A percentile compares a stretch with the other conserved stretches of the same genome.
These are phyloP conservation scores for Alces alces DNA, from an alignment of 2,113 vertebrate genomes.

Conservation along the genomic window DNA sequence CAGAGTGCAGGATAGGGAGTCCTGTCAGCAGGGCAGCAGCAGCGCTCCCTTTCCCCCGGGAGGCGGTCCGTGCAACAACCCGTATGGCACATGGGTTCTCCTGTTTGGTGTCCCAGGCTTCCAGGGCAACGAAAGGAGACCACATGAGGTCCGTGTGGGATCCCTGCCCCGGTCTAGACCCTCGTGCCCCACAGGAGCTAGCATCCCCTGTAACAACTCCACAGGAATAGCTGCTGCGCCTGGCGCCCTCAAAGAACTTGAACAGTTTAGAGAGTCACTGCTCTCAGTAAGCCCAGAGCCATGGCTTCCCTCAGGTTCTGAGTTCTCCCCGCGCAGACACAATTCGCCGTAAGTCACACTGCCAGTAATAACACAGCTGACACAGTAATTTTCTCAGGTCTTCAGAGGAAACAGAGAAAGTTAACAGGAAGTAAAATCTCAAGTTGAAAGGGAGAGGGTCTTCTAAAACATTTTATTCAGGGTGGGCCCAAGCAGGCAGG, in stretches of 20 bases:
- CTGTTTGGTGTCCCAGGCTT: background rate
- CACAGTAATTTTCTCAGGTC: background rate
- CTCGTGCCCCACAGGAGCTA: background rate
- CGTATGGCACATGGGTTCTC: background rate
- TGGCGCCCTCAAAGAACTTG: background rate
- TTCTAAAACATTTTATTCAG: background rate
- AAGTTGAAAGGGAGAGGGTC: background rate
- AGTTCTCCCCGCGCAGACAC: background rate
- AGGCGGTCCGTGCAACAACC: background rate
- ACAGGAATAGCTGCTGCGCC: background rate
- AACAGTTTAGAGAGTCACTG: background rate
- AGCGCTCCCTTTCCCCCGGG: background rate
- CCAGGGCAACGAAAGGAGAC: background rate
- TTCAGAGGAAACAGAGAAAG: background rate
- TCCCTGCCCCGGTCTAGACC: background rate
- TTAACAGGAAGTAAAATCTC: background rate
- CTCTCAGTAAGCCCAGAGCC: background rate
- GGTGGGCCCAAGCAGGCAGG: background rate
- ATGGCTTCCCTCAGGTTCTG: background rate
- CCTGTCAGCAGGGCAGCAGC: background rate
- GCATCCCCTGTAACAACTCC: background rate
- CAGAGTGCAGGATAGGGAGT: background rate
- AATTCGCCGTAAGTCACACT: background rate
- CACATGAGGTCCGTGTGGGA: rapidly evolving
- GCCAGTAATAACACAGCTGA: background rate